Base-by-base conservation (phyloP, 2,797 vertebrate genomes). In the Acrossocheilus wenchowensis region DNA sequence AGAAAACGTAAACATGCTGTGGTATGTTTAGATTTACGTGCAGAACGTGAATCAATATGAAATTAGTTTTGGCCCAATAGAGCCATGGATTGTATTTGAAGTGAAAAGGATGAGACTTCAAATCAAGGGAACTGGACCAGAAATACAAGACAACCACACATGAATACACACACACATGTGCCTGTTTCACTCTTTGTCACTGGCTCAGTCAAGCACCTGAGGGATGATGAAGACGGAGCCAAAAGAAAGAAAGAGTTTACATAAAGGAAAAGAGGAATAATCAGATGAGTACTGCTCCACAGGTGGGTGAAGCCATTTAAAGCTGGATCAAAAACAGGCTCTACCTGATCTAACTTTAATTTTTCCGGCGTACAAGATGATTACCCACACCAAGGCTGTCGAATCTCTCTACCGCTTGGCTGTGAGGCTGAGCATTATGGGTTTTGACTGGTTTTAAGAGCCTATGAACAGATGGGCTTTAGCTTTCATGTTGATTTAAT, bases 301-400 rank as follows among this genome's bases (percentile, higher is more conserved):
- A 30, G 82, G 69, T 21, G 17, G 50, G n/a, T 69, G 50, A 88
- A 78, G 66, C 66, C 83, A 81, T 78, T 81, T 82, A 81, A 84
- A 84, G 36, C 54, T 41, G 64, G 73, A 88, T 73, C 19, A 88
- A 66, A 88, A 71, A 81, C 66, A 72, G 73, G 50, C 79, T 88
- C 41, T 78, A 41, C 26, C 50, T 69, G 73, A 78, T 82, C 60
- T 60, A 71, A 71, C 72, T 88, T 82, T 79, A 85, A 88, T 82
- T 78, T 48, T 34, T 14, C 50, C 3, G 17, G 50, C 0, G 1
- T 21, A 60, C 39, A 79, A 69, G 74, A 85, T 34, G 66, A 85
- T 79, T 85, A 71, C 52, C 5, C 34, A 68, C 62, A 30, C 73
- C 7, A 12, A 71, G 77, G 66, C 66, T 72, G 50, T 52, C 19